Percentiles rank a stretch among this genome's conserved stretches.
Evolutionary conservation across 2,797 vertebrate species (phyloP).

Genomic region (Coccyzus lansbergi): DNA sequence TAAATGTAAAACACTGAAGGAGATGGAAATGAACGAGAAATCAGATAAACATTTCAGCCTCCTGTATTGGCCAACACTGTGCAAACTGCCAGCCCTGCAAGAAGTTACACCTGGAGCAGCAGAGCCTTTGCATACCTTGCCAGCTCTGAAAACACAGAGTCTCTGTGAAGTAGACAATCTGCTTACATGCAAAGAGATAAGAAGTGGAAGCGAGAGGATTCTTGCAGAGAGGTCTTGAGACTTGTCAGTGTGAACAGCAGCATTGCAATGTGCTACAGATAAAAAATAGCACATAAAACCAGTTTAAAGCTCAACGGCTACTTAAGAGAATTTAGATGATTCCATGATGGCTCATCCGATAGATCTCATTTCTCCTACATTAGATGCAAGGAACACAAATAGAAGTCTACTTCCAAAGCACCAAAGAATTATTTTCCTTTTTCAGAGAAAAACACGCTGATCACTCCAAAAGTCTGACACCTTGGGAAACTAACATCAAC

Average conservation of each 20-base stretch:
- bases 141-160: not conserved
- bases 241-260: not conserved
- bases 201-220: not conserved
- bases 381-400: not conserved
- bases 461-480: not conserved
- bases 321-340: not conserved
- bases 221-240: not conserved
- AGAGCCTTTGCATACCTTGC: too few species aligned
- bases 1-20: not conserved
- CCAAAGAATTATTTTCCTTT: not conserved
- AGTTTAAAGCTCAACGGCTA: not conserved
- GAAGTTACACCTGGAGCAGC: accelerated
- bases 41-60: not conserved
- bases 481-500: not conserved
- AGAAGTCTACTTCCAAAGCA: not conserved
- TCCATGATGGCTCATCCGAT: not conserved
- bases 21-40: not conserved
- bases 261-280: not conserved
- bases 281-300: not conserved
- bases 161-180: not conserved
- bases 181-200: not conserved
- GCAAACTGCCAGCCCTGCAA: not conserved
- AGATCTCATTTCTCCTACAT: not conserved
- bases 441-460: not conserved
- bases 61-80: not conserved